Evolutionary conservation across 2,888 invertebrate genomes (phyloP).

Genomic region (Parnassius apollo): DNA sequence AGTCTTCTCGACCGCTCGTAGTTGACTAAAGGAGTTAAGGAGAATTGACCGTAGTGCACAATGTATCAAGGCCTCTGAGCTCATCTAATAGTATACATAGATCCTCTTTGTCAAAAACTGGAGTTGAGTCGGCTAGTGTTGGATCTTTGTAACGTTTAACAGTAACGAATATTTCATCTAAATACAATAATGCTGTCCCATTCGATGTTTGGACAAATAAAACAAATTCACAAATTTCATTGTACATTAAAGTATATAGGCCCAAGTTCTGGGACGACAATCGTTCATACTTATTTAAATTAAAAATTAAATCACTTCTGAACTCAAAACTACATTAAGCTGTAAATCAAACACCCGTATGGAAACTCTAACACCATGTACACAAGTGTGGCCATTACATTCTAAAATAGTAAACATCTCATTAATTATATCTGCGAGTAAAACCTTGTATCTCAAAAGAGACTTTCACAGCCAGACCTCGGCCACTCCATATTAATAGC

Average conservation of each 20-base stretch:
- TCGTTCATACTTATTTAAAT: no score
- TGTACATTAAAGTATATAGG: not conserved
- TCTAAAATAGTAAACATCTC: not conserved
- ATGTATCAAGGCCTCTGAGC: no score
- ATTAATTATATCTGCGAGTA: not conserved
- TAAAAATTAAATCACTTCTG: not conserved
- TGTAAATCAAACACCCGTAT: not conserved
- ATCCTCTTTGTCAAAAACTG: no score
- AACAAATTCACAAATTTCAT: not conserved
- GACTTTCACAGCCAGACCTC: slow-evolving; percentile 2
- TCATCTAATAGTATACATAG: no score
- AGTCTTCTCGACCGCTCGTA: no score
- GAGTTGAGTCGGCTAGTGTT: no score
- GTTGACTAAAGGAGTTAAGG: no score
- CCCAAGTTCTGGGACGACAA: no score
- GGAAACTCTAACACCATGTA: not conserved
- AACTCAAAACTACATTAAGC: not conserved
- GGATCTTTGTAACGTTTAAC: no score
- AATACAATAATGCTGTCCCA: no score
- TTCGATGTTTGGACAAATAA: not conserved
- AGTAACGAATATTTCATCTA: no score
- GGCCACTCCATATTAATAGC: not conserved
- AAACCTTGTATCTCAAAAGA: slow-evolving; percentile 1
- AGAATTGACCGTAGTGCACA: no score
- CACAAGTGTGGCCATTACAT: not conserved